A percentile compares a stretch with the other conserved stretches of the same genome.
Conservation (phyloP, 2,888 invertebrate species). For the Pyrrhosoma nymphula region DNA sequence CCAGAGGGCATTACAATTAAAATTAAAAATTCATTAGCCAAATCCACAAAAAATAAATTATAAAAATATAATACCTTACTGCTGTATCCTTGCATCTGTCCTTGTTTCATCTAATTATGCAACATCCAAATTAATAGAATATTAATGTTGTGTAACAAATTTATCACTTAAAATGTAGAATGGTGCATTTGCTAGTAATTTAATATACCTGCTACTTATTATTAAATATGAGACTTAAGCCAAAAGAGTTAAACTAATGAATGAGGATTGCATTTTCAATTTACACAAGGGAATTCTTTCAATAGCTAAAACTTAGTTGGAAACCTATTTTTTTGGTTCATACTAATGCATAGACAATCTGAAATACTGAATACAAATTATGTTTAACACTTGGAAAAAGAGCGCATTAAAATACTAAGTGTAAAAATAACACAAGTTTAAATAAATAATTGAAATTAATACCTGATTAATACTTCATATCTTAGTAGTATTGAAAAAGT, state of each 20-base stretch:
- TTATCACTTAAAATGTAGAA: constrained; percentile 65
- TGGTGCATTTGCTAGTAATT: constrained; percentile 57
- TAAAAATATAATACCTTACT: constrained; percentile 67
- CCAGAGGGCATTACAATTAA: constrained; percentile 53
- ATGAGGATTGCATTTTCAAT: neutral
- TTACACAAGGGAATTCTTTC: neutral
- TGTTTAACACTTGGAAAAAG: neutral
- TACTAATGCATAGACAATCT: neutral
- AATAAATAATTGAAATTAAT: neutral
- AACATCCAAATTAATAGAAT: constrained; percentile 62
- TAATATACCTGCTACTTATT: neutral
- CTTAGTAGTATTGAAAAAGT: neutral
- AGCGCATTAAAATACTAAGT: neutral
- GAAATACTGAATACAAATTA: neutral
- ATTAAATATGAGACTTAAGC: neutral
- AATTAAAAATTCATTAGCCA: constrained; percentile 62
- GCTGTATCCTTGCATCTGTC: constrained; percentile 67
- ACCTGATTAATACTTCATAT: neutral
- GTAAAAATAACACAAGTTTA: neutral
- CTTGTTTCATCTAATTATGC: constrained; percentile 67
- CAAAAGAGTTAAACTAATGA: neutral
- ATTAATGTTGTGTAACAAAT: constrained; percentile 44
- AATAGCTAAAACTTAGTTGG: neutral
- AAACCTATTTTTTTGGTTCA: neutral
- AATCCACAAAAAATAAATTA: constrained; percentile 63